These are phyloP conservation scores for Phyllopteryx taeniolatus DNA, from an alignment of 2,113 vertebrate species.

Conservation along the genomic window DNA sequence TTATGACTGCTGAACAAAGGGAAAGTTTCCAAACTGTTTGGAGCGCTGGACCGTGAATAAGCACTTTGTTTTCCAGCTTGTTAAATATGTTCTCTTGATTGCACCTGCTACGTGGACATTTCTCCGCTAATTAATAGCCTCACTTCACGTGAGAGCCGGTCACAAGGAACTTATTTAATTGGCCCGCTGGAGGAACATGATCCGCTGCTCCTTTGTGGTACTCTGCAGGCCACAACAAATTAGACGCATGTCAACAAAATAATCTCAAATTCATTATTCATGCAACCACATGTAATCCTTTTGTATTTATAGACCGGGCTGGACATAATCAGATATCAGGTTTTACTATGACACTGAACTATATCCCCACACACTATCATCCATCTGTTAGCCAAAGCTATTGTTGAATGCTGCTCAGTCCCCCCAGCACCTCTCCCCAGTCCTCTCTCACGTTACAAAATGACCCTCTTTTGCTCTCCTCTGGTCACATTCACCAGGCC, in stretches of 20 bases:
- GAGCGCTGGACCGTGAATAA: conserved; percentile 37
- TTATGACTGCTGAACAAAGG: conserved; percentile 13
- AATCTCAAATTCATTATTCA: conserved; percentile 64
- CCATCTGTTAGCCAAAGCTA: conserved; percentile 69
- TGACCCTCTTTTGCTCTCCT: conserved; percentile 49
- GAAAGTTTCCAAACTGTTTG: conserved; percentile 10
- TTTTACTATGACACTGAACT: conserved; percentile 50
- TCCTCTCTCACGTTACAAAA: conserved; percentile 59
- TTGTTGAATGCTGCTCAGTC: conserved; percentile 45
- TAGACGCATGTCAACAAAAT: conserved; percentile 59
- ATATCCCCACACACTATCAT: conserved; percentile 45
- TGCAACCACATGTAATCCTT: conserved; percentile 61
- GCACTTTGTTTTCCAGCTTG: conserved; percentile 42
- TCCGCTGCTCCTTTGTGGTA: conserved; percentile 12
- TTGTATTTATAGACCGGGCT: conserved; percentile 36
- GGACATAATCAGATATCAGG: conserved; percentile 53
- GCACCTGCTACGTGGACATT: conserved; percentile 20
- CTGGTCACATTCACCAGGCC: conserved; percentile 51
- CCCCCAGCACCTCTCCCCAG: conserved; percentile 9
- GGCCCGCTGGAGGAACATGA: conserved; percentile 34
- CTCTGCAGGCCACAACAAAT: conserved; percentile 47
- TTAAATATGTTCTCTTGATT: conserved; percentile 28
- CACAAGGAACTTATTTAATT: conserved; percentile 34
- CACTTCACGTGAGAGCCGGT: conserved; percentile 17
- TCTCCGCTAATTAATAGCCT: conserved; percentile 12